Base-by-base conservation (phyloP, 2,113 vertebrate species). In the Lipophrys pholis region DNA sequence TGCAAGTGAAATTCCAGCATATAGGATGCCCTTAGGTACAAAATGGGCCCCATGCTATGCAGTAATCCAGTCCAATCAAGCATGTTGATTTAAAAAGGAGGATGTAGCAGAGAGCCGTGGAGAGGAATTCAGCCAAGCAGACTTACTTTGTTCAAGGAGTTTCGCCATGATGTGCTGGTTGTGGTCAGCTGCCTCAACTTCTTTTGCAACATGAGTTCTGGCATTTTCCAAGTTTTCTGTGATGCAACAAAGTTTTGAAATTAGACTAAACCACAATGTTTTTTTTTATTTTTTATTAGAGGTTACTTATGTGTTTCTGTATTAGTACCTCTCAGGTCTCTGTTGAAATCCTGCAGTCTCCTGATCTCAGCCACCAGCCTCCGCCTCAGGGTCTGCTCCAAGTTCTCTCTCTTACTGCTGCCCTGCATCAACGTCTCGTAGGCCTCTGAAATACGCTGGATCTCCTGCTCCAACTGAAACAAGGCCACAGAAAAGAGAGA, bases 331-430 rank as follows among this genome's bases (percentile, higher is more conserved):
- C 95, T 93, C n/a, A 99, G 95, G 80, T 99, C 98, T 30, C 97
- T 85, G 93, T 99, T 99, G 90, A 98, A 98, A 86, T 99, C 98
- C 81, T 99, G 97, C 50, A 99, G 93, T 83, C 97, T 91, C 59
- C 97, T 91, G 92, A 99, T 96, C 81, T 99, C 97, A 0, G 94
- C 92, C 3, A 97, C 96, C 65, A 96, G 94, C 88, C 96, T 97
- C 92, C 86, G 97, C 84, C 96, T 95, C 94, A 99, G 96, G 11
- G 97, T 95, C 89, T 97, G 97, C 89, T 99, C 97, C 87, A 99
- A 91, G 66, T 93, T 92, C 88, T 99, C 98, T 17, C 98, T 90
- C 88, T 99, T 99, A 70, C 93, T 93, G 59, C 97, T 97, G 0
- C 96, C 96, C 87, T 95, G 96, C 80, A 96, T 96, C 4, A 99